Percentiles rank a stretch among this genome's conserved stretches.
These are phyloP conservation scores for Carabus problematicus DNA, from an alignment of 2,888 invertebrate genomes.

Conservation along the genomic window DNA sequence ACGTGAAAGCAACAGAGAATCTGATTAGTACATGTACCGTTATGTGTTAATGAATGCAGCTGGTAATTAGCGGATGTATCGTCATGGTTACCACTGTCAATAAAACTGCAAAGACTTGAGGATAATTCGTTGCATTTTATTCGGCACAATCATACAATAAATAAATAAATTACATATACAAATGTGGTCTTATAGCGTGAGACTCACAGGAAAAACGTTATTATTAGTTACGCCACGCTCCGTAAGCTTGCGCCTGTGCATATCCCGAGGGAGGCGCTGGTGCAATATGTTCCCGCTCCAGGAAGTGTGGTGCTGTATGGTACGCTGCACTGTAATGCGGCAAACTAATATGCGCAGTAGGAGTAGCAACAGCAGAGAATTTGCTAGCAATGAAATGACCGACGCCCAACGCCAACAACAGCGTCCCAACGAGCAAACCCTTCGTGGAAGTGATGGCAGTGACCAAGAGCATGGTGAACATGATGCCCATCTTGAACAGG, in stretches of 20 bases:
- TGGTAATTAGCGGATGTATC: too few species aligned
- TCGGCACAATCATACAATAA: constrained; percentile 9
- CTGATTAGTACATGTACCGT: too few species aligned
- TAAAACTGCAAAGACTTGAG: too few species aligned
- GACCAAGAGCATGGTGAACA: constrained; percentile 74
- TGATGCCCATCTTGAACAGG: constrained; percentile 79
- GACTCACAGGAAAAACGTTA: neutral
- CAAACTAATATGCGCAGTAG: constrained; percentile 5
- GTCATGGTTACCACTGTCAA: too few species aligned
- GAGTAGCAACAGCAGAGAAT: constrained; percentile 7
- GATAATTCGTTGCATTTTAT: too few species aligned
- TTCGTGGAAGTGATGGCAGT: constrained; percentile 79
- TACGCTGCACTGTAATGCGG: constrained; percentile 18
- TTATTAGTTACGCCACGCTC: constrained; percentile 26
- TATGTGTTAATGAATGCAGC: too few species aligned
- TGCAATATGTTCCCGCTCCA: constrained; percentile 24
- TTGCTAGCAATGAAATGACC: constrained; percentile 38
- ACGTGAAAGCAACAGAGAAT: too few species aligned
- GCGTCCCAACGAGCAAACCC: constrained; percentile 75
- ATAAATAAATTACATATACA: constrained; percentile 8
- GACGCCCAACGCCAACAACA: constrained; percentile 57
- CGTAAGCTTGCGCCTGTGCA: constrained; percentile 28
- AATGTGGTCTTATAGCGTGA: too few species aligned
- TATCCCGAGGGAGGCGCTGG: constrained; percentile 11
- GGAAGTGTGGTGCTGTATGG: constrained; percentile 15